Evolutionary conservation across 2,113 vertebrate species (phyloP).

Genomic region (Orthonyx spaldingii): DNA sequence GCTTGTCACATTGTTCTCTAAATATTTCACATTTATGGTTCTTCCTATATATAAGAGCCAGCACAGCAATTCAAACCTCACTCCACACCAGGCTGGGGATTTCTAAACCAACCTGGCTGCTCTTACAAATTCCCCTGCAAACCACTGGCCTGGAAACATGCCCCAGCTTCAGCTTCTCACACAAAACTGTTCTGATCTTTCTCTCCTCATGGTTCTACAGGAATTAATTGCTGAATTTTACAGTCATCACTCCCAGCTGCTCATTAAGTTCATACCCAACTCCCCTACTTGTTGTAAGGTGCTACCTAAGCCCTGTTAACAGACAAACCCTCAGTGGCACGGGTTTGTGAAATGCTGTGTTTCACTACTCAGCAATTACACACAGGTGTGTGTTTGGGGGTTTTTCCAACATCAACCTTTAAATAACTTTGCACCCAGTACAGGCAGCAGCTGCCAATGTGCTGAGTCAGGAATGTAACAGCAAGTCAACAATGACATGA

Average conservation of each 20-base stretch:
- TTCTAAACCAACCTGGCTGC: not conserved
- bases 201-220: fast-evolving
- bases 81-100: not conserved
- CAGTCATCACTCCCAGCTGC: not conserved
- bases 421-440: not conserved
- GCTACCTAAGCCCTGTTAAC: too few relatives aligned
- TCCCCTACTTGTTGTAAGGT: not conserved
- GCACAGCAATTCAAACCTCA: not conserved
- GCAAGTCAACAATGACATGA: not conserved
- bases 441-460: not conserved
- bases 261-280: not conserved
- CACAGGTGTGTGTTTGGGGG: not conserved
- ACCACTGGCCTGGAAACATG: fast-evolving
- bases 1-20: not conserved
- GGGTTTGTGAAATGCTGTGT: fast-evolving
- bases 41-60: not conserved
- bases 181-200: not conserved
- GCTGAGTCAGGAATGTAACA: not conserved
- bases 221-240: not conserved
- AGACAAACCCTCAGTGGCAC: not conserved
- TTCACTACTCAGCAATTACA: not conserved
- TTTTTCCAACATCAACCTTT: not conserved
- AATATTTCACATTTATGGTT: not conserved
- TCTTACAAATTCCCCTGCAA: not conserved
- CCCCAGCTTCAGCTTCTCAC: not conserved